A percentile compares a stretch with the other conserved stretches of the same genome.
These are phyloP conservation scores for Eurypyga helias DNA, from an alignment of 2,113 vertebrate species.

Conservation along the genomic window DNA sequence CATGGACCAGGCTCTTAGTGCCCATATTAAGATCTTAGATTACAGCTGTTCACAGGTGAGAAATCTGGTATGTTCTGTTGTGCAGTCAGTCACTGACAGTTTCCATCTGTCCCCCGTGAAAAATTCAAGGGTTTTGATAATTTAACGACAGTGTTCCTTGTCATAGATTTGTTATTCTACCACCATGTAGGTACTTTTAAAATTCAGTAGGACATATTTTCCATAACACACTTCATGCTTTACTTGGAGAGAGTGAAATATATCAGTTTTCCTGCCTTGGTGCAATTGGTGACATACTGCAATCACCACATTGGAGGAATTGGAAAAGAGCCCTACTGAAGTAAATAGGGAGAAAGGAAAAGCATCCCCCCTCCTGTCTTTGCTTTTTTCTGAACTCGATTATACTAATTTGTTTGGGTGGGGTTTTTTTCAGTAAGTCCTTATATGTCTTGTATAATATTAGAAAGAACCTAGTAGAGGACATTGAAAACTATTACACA, in stretches of 20 bases:
- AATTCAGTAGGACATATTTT: neutral
- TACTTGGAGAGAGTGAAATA: neutral
- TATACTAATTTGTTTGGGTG: neutral
- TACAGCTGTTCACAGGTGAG: slow-evolving; percentile 98
- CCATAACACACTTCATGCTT: neutral
- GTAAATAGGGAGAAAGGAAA: neutral
- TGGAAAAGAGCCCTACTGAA: neutral
- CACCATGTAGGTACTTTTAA: neutral
- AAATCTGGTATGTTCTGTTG: neutral
- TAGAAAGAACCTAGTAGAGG: neutral
- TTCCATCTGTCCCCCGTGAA: neutral
- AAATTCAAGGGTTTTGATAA: neutral
- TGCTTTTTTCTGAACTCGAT: neutral
- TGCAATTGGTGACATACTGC: neutral
- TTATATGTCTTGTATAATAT: neutral
- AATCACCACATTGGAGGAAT: neutral
- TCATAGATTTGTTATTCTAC: neutral
- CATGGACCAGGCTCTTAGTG: slow-evolving; percentile 98
- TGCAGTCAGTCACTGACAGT: neutral
- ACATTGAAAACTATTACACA: neutral
- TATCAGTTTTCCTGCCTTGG: neutral
- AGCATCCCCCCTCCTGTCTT: fast-evolving
- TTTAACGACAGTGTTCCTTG: neutral
- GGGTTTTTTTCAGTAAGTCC: neutral
- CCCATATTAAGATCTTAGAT: slow-evolving; percentile 99